Evolutionary conservation across 2,797 vertebrate species (phyloP).

Genomic region (Sebastes nivosus): DNA sequence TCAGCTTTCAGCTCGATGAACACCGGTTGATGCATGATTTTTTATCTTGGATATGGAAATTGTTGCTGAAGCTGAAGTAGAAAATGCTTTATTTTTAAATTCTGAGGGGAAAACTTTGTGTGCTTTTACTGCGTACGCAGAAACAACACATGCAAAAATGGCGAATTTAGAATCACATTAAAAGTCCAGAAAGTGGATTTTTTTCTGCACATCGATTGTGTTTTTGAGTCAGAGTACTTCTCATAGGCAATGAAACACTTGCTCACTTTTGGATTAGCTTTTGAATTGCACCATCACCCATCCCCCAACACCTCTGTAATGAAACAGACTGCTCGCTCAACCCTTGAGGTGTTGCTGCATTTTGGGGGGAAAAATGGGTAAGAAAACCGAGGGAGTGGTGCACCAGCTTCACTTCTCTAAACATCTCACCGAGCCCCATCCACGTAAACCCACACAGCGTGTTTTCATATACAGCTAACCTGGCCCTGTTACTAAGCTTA

Average conservation of each 20-base stretch:
- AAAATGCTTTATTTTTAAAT: slow-evolving; percentile 37
- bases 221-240: slow-evolving; percentile 32
- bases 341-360: slow-evolving; percentile 75
- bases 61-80: slow-evolving; percentile 33
- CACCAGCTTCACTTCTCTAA: slow-evolving; percentile 77
- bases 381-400: slow-evolving; percentile 67
- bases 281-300: slow-evolving; percentile 61
- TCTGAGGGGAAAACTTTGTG: slow-evolving; percentile 26
- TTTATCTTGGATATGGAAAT: slow-evolving; percentile 54
- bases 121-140: background rate
- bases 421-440: slow-evolving; percentile 47
- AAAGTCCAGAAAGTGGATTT: slow-evolving; percentile 7
- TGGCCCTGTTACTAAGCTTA: slow-evolving; percentile 86
- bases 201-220: slow-evolving; percentile 20
- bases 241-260: slow-evolving; percentile 58
- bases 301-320: slow-evolving; percentile 69
- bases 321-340: slow-evolving; percentile 64
- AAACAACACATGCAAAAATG: background rate
- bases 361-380: slow-evolving; percentile 27
- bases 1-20: slow-evolving; percentile 62
- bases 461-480: slow-evolving; percentile 83
- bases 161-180: background rate
- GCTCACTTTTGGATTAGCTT: slow-evolving; percentile 65
- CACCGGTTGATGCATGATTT: slow-evolving; percentile 60
- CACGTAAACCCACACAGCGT: slow-evolving; percentile 8